phyloP scores from a whole-genome alignment of 2,797 vertebrate species.

The Lepus townsendii region DNA sequence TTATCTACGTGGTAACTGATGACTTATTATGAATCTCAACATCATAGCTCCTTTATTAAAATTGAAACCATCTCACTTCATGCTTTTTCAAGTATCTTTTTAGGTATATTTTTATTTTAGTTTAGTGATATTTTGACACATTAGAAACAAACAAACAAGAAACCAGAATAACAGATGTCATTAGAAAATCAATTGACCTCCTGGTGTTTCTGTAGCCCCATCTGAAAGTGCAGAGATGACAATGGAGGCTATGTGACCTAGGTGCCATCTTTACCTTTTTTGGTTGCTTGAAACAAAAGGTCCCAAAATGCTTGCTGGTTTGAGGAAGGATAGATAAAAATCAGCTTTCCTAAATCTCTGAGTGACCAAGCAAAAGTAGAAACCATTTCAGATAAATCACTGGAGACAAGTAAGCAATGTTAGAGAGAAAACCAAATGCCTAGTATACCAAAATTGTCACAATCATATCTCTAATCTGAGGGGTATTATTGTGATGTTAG shows the following conservation, averaged over 20 bases:
- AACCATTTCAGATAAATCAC: constrained; percentile 19
- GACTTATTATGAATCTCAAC: not conserved
- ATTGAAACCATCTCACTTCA: not conserved
- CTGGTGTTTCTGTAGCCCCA: not conserved
- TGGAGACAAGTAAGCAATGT: constrained; percentile 32
- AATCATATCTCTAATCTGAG: not conserved
- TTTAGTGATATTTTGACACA: not conserved
- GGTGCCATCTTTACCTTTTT: not conserved
- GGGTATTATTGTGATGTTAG: not conserved
- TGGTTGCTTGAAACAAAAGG: constrained; percentile 37
- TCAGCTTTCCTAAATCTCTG: constrained; percentile 8
- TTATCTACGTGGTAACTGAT: not conserved
- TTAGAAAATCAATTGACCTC: constrained; percentile 48
- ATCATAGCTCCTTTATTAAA: not conserved
- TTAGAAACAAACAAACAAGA: not conserved
- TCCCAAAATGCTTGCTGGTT: not conserved
- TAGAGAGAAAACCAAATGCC: constrained; percentile 14
- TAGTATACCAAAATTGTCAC: not conserved
- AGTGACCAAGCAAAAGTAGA: constrained; percentile 6
- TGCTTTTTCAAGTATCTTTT: not conserved
- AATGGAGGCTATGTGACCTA: not conserved
- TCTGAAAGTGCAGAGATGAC: not conserved
- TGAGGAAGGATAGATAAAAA: constrained; percentile 41
- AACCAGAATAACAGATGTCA: not conserved
- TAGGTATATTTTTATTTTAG: constrained; percentile 49